phyloP scores from a whole-genome alignment of 1,140 invertebrate species.

The Ooceraea biroi region DNA sequence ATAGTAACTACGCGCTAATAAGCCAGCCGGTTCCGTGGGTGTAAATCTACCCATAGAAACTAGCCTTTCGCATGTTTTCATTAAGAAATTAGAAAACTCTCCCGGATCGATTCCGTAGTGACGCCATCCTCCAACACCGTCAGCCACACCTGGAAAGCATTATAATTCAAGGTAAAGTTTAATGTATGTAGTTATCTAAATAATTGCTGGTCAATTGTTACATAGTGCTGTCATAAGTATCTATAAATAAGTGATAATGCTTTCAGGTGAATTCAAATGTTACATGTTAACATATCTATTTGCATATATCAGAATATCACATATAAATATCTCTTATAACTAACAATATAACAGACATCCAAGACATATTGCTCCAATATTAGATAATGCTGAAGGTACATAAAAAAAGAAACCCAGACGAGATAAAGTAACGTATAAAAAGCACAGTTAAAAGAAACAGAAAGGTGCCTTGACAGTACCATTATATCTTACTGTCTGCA shows the following conservation, averaged over 20 bases:
- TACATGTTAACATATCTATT: no score
- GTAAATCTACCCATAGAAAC: conserved; percentile 95
- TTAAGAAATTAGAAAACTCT: conserved; percentile 96
- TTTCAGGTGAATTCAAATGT: no score
- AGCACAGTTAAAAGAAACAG: no score
- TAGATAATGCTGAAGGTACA: background rate
- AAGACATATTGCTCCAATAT: no score
- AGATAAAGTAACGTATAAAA: no score
- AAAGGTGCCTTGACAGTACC: no score
- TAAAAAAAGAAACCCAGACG: background rate
- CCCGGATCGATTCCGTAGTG: conserved; percentile 99
- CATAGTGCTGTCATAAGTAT: background rate
- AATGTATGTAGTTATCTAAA: background rate
- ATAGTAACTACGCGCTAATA: conserved; percentile 95
- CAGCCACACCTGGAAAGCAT: conserved; percentile 93
- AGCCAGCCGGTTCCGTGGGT: conserved; percentile 93
- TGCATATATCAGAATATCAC: no score
- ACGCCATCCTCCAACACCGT: conserved; percentile 99
- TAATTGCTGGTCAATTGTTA: conserved; percentile 5
- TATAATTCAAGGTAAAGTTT: background rate
- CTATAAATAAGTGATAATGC: no score
- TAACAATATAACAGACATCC: no score
- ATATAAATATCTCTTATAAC: no score
- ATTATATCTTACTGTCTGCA: no score
- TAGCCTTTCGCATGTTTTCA: conserved; percentile 97